A percentile compares a stretch with the other conserved stretches of the same genome.
phyloP scores from a whole-genome alignment of 2,797 vertebrate genomes.

The Eospalax fontanierii region DNA sequence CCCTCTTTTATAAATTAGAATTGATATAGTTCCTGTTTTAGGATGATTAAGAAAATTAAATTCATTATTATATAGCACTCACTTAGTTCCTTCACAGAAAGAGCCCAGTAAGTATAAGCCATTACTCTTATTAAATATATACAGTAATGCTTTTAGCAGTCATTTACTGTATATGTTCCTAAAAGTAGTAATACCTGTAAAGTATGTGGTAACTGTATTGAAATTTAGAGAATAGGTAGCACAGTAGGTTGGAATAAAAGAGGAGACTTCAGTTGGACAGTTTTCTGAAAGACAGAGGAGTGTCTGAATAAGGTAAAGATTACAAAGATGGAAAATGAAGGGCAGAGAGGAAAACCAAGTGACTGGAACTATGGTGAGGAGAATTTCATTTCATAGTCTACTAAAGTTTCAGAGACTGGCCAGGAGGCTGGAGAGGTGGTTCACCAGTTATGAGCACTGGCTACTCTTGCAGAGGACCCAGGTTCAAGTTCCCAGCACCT shows the following conservation, averaged over 20 bases:
- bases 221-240: conserved; percentile 33
- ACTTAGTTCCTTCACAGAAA: conserved; percentile 56
- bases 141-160: conserved; percentile 25
- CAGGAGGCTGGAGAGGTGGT: too few species aligned
- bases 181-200: conserved; percentile 34
- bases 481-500: too few species aligned
- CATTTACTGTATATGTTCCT: conserved; percentile 6
- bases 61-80: conserved; percentile 22
- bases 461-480: too few species aligned
- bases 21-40: background rate
- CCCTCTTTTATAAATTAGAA: conserved; percentile 18
- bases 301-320: background rate
- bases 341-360: conserved; percentile 4
- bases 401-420: background rate
- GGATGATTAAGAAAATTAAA: conserved; percentile 41
- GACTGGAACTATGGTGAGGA: conserved; percentile 15
- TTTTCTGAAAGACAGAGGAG: conserved; percentile 31
- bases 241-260: background rate
- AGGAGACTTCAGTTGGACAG: background rate
- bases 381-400: background rate
- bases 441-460: too few species aligned
- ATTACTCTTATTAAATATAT: conserved; percentile 47
- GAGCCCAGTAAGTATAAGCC: background rate
- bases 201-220: background rate
- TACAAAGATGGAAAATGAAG: background rate